Conservation (phyloP, 2,113 vertebrate genomes). For the Salvelinus namaycush region DNA sequence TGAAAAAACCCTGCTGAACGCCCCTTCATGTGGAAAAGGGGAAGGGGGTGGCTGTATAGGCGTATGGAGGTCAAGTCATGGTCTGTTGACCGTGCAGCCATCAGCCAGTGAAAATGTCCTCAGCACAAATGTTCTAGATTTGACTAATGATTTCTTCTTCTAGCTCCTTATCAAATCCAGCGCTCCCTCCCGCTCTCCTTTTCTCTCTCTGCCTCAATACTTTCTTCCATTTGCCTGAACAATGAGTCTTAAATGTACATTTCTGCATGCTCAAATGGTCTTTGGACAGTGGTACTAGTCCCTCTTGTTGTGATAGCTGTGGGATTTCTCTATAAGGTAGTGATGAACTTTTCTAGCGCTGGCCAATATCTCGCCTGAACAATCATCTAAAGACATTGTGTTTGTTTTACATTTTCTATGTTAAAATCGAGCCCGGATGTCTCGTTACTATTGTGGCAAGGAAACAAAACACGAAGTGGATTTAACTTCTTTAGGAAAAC, state of each 20-base stretch:
- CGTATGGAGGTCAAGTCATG: slow-evolving; percentile 30
- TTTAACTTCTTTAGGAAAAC: no score
- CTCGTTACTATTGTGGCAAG: not conserved
- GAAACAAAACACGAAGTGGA: no score
- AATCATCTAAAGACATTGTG: not conserved
- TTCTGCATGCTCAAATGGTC: slow-evolving; percentile 9
- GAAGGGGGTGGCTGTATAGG: not conserved
- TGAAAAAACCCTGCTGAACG: slow-evolving; percentile 1
- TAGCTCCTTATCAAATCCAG: slow-evolving; percentile 19
- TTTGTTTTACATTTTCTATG: not conserved
- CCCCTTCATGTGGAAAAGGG: slow-evolving; percentile 6
- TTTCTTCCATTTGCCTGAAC: slow-evolving; percentile 3
- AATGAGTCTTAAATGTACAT: slow-evolving; percentile 19
- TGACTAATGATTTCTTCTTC: slow-evolving; percentile 61
- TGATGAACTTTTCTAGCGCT: not conserved
- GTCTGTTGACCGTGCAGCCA: slow-evolving; percentile 35
- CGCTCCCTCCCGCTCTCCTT: slow-evolving; percentile 11
- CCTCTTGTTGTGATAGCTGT: not conserved
- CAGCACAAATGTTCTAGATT: slow-evolving; percentile 53
- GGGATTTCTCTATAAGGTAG: not conserved
- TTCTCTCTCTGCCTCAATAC: not conserved
- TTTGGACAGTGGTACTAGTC: not conserved
- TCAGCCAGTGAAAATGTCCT: slow-evolving; percentile 42
- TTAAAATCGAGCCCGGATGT: not conserved
- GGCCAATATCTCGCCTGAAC: not conserved